phyloP scores from a whole-genome alignment of 2,113 vertebrate species.

The Planiliza haematocheilus region DNA sequence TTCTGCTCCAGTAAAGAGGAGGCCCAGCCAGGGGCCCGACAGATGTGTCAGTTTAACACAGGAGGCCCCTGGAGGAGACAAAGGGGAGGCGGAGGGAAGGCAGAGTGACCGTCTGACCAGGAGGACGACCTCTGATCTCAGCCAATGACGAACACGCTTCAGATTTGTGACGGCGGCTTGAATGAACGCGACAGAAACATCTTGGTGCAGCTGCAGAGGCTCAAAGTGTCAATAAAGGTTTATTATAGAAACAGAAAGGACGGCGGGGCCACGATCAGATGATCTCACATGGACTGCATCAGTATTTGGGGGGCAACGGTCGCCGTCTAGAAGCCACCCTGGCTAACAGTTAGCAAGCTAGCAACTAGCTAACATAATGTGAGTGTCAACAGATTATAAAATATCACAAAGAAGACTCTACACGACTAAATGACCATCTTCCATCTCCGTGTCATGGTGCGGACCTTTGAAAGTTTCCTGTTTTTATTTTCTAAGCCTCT shows the following conservation, averaged over 20 bases:
- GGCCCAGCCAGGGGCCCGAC: not conserved
- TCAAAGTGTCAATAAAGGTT: conserved; percentile 19
- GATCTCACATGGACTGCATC: not conserved
- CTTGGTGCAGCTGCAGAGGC: not conserved
- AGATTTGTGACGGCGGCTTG: too few species aligned
- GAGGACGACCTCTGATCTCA: conserved; percentile 52
- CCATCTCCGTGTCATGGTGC: too few species aligned
- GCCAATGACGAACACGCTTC: conserved; percentile 49
- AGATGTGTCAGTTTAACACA: conserved; percentile 73
- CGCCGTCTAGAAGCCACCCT: too few species aligned
- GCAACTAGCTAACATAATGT: too few species aligned
- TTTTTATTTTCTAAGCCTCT: too few species aligned
- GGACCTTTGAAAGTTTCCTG: too few species aligned
- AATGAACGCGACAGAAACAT: too few species aligned
- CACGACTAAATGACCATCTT: not conserved
- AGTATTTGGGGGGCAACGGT: too few species aligned
- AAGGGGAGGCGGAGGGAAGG: conserved; percentile 40
- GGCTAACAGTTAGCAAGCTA: not conserved
- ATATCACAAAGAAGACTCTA: too few species aligned
- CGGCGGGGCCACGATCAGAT: not conserved
- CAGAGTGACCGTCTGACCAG: conserved; percentile 30
- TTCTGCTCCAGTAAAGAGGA: conserved; percentile 66
- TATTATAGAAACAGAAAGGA: conserved; percentile 14
- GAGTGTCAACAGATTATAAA: too few species aligned
- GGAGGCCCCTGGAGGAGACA: conserved; percentile 42